Evolutionary conservation across 2,888 invertebrate species (phyloP).

Genomic region (Lasioglossum oenotherae): DNA sequence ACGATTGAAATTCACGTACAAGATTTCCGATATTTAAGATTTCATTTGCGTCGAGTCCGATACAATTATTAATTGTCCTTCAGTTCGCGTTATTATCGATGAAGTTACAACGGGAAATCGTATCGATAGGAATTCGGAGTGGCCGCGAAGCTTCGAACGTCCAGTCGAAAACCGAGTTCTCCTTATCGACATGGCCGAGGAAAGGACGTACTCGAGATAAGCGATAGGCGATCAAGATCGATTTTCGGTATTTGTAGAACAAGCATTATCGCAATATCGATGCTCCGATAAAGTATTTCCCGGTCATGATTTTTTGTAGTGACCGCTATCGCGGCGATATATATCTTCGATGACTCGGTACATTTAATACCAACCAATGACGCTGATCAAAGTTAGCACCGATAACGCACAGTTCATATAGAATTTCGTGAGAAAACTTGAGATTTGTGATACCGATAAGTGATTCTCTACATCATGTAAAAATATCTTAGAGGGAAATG

Average conservation of each 20-base stretch:
- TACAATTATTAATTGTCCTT: not conserved
- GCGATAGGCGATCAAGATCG: conserved; percentile 48
- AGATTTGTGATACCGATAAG: conserved; percentile 22
- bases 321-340: conserved; percentile 18
- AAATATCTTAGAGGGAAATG: too few species aligned
- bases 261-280: conserved; percentile 46
- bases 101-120: not conserved
- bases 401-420: conserved; percentile 35
- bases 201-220: conserved; percentile 52
- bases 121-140: not conserved
- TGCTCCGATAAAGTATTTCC: conserved; percentile 41
- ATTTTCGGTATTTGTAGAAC: conserved; percentile 52
- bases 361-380: conserved; percentile 32
- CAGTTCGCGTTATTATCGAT: not conserved
- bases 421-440: conserved; percentile 5
- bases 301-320: conserved; percentile 36
- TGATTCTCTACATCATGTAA: not conserved
- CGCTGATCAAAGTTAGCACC: conserved; percentile 1
- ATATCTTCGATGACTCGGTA: conserved; percentile 30
- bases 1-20: not conserved
- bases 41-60: not conserved
- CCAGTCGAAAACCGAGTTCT: conserved; percentile 17
- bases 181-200: conserved; percentile 35
- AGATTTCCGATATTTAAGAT: not conserved
- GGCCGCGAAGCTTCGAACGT: not conserved